Evolutionary conservation across 2,113 vertebrate species (phyloP), one percentile per base, ranked within the genome.

Genomic region (Zosterops borbonicus): DNA sequence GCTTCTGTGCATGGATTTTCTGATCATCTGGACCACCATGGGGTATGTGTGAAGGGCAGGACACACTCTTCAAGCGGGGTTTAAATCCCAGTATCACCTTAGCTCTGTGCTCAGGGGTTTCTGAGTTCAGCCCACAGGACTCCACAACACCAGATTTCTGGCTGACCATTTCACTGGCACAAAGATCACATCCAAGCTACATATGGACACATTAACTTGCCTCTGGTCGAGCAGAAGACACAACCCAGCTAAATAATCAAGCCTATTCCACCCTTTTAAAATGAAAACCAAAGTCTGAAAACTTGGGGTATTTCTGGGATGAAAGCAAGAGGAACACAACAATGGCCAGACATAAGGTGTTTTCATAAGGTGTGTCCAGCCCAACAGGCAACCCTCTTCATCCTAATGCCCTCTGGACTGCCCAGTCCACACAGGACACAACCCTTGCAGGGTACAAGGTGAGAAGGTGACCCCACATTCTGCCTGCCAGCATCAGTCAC

Each of bases 371-470:
- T 19, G 6, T 6, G 1, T 56, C 50, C 73, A 78, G 14, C 6
- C 24, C 53, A 39, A 14, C 5, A 64, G 24, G 12, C 12, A 68
- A 27, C 8, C 3, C 6, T 49, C 20, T 44, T 46, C n/a, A 29
- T 39, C 47, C 46, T 11, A 65, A 47, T 5, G 13, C 17, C 69
- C 2, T 0, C 33, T 24, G 63, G 27, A 53, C 14, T 22, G 9
- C 77, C 35, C 18, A 83, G 33, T 22, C 53, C 29, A 29, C 14
- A 11, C 9, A 21, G 14, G 33, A 42, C 15, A 28, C 0, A 0
- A 28, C 6, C 14, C 24, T 44, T 7, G 3, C 6, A n/a, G 15
- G 27, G 13, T 17, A 39, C 29, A 28, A 33, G 14, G 17, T 5
- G 27, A n/a, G 83, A 84, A 39, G 12, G 9, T 28, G 22, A 62